Conservation (phyloP, 2,113 vertebrate species). For the Jacana jacana region DNA sequence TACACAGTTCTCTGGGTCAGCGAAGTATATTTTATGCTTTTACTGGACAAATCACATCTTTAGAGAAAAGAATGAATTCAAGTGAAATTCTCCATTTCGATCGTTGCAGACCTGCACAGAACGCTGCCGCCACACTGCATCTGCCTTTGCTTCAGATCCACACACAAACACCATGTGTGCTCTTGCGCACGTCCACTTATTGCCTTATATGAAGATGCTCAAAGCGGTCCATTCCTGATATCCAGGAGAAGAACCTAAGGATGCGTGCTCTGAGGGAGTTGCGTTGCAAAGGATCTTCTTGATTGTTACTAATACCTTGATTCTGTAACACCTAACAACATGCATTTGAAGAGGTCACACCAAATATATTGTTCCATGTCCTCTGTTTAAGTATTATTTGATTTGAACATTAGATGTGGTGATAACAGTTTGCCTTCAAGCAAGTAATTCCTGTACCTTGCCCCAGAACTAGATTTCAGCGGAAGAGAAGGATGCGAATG, state of each 20-base stretch:
- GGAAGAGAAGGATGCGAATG: neutral
- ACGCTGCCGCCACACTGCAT: neutral
- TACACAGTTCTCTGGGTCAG: neutral
- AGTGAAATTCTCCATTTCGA: neutral
- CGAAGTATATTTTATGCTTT: neutral
- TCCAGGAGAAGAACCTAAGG: conserved; percentile 78
- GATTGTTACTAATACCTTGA: conserved; percentile 46
- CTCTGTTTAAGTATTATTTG: neutral
- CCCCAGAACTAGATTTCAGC: neutral
- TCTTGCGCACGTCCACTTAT: conserved; percentile 60
- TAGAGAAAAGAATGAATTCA: neutral
- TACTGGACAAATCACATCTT: neutral
- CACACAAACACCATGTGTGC: conserved; percentile 54
- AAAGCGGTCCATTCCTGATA: conserved; percentile 71
- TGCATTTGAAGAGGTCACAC: neutral
- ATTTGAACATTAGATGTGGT: neutral
- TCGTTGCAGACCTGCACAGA: conserved; percentile 42
- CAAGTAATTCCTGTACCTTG: neutral
- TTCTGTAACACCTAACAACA: conserved; percentile 73
- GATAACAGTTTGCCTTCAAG: neutral
- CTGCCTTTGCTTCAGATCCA: neutral
- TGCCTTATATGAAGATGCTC: conserved; percentile 84
- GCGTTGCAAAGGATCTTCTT: conserved; percentile 74
- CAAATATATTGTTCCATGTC: neutral
- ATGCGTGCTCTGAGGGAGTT: conserved; percentile 76